A percentile compares a stretch with the other conserved stretches of the same genome.
These are phyloP conservation scores for Andrena hattorfiana DNA, from an alignment of 2,888 invertebrate genomes.

Conservation along the genomic window DNA sequence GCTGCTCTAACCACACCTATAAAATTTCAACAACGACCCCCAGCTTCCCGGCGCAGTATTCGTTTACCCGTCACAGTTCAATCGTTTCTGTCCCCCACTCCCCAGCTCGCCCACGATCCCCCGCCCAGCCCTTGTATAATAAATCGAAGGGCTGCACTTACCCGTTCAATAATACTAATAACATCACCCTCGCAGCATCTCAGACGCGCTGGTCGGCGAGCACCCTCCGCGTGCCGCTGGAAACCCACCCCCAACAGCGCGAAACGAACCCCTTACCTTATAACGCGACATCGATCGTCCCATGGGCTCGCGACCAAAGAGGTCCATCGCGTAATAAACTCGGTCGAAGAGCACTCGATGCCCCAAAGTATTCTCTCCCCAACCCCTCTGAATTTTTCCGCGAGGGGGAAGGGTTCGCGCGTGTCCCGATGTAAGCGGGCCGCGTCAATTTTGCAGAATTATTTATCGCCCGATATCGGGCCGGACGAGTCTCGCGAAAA, in stretches of 20 bases:
- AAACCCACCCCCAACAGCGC: background rate
- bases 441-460: slow-evolving; percentile 26
- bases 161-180: slow-evolving; percentile 11
- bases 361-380: background rate
- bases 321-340: slow-evolving; percentile 16
- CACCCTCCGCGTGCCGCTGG: background rate
- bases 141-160: background rate
- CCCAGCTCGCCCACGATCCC: too few relatives aligned
- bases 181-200: background rate
- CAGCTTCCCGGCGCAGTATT: too few relatives aligned
- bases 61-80: too few relatives aligned
- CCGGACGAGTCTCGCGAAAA: background rate
- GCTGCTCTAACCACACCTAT: too few relatives aligned
- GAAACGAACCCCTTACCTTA: background rate
- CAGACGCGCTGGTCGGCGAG: background rate
- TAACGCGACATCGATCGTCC: slow-evolving; percentile 26
- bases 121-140: too few relatives aligned
- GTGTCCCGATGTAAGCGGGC: slow-evolving; percentile 2
- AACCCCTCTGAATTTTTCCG: background rate
- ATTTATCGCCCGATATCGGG: slow-evolving; percentile 9
- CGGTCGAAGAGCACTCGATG: slow-evolving; percentile 31
- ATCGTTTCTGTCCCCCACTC: too few relatives aligned
- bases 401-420: slow-evolving; percentile 11
- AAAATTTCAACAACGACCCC: too few relatives aligned
- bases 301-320: slow-evolving; percentile 18